These are phyloP conservation scores for Tethya wilhelma DNA, from an alignment of 37 sponge, comb jelly and placozoan species.

Conservation along the genomic window DNA sequence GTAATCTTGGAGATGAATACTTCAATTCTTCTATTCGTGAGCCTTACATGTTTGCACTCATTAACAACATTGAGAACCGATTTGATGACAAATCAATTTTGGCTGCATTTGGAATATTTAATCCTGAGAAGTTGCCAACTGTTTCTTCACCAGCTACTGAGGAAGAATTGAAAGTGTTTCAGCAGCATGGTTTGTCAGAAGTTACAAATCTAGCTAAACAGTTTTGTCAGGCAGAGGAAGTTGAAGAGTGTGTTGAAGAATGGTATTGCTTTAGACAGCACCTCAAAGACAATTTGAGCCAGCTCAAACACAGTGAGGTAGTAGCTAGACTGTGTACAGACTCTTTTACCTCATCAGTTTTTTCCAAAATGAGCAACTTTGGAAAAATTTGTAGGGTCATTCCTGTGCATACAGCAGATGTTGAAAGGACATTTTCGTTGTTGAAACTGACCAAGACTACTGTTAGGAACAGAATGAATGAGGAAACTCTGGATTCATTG, in stretches of 20 bases:
- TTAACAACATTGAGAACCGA: slow-evolving; percentile 10
- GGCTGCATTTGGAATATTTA: slow-evolving; percentile 9
- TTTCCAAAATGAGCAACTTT: slow-evolving; percentile 23
- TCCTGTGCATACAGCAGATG: too few species aligned
- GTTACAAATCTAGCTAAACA: not conserved
- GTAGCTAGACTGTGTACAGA: slow-evolving; percentile 3
- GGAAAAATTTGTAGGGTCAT: slow-evolving; percentile 25
- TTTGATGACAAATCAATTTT: slow-evolving; percentile 31
- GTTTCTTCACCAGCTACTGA: not conserved
- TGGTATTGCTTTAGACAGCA: slow-evolving; percentile 20
- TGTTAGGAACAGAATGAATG: slow-evolving; percentile 24
- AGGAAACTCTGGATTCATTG: slow-evolving; percentile 30
- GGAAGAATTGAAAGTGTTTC: not conserved
- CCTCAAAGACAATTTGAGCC: slow-evolving; percentile 14
- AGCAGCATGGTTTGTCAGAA: not conserved
- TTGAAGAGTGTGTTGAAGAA: slow-evolving; percentile 32
- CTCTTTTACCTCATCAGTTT: not conserved
- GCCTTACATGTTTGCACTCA: slow-evolving; percentile 10
- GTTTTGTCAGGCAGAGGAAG: not conserved
- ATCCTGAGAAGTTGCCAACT: slow-evolving; percentile 11
- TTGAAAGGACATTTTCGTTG: too few species aligned
- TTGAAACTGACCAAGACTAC: slow-evolving; percentile 27
- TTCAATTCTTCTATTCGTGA: not conserved
- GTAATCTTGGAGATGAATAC: slow-evolving; percentile 21
- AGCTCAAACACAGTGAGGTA: slow-evolving; percentile 26